Conservation (phyloP, 2,888 invertebrate genomes). For the Luperina nickerlii region DNA sequence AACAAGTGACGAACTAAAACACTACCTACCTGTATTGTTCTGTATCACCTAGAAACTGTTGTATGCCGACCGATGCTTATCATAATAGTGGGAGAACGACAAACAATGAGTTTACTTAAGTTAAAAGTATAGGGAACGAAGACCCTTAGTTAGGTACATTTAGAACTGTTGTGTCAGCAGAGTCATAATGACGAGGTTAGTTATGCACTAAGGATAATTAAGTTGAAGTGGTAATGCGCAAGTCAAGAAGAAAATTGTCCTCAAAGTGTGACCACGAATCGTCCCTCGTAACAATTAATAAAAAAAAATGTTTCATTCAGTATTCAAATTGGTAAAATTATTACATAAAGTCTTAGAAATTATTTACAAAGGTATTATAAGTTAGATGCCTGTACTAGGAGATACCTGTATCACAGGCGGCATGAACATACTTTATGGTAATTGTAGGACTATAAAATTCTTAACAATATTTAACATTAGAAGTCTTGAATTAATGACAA, state of each 20-base stretch:
- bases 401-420: too few relatives aligned
- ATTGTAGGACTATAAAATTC: too few relatives aligned
- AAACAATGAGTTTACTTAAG: conserved; percentile 55
- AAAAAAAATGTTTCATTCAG: too few relatives aligned
- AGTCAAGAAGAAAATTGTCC: neutral
- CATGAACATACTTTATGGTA: too few relatives aligned
- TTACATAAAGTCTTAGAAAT: too few relatives aligned
- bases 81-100: conserved; percentile 48
- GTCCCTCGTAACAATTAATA: neutral
- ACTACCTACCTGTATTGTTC: conserved; percentile 29
- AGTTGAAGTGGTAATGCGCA: neutral
- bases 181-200: neutral
- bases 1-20: conserved; percentile 27
- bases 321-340: too few relatives aligned
- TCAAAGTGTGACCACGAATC: neutral
- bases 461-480: too few relatives aligned
- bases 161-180: conserved; percentile 22
- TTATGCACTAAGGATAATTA: conserved; percentile 5
- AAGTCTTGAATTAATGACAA: too few relatives aligned
- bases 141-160: conserved; percentile 35
- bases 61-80: conserved; percentile 43
- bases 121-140: conserved; percentile 33
- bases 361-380: too few relatives aligned
- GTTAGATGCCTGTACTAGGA: too few relatives aligned
- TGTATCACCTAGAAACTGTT: conserved; percentile 22